These are phyloP conservation scores for Neolamprologus variostigma DNA, from an alignment of 2,113 vertebrate genomes.

Conservation along the genomic window DNA sequence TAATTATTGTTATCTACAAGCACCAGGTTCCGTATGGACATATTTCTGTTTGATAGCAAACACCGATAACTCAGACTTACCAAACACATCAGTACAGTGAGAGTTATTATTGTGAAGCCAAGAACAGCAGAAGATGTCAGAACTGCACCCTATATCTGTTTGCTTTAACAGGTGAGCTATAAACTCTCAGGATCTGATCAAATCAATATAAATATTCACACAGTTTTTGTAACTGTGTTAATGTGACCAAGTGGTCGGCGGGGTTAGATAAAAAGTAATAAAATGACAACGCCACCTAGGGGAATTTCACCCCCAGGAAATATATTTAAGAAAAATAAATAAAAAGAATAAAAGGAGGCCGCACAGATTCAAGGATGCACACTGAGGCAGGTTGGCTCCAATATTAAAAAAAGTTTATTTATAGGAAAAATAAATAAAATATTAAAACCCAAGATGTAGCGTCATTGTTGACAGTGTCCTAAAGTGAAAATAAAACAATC, in stretches of 20 bases:
- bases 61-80: neutral
- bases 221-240: neutral
- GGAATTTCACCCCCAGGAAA: no score
- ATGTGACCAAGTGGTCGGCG: neutral
- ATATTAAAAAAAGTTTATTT: no score
- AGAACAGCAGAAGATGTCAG: neutral
- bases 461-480: no score
- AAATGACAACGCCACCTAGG: no score
- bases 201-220: neutral
- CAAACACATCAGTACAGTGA: neutral
- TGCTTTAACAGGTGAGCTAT: neutral
- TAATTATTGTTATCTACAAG: neutral
- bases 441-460: no score
- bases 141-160: neutral
- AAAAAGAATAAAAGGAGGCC: no score
- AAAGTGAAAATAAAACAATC: no score
- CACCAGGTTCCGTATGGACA: neutral
- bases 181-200: neutral
- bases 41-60: neutral
- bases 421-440: no score
- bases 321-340: no score
- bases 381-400: no score
- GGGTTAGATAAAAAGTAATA: no score
- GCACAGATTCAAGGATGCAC: no score
- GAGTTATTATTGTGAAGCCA: neutral